phyloP scores from a whole-genome alignment of 2,888 invertebrate genomes.

The Pristionchus maxplancki region DNA sequence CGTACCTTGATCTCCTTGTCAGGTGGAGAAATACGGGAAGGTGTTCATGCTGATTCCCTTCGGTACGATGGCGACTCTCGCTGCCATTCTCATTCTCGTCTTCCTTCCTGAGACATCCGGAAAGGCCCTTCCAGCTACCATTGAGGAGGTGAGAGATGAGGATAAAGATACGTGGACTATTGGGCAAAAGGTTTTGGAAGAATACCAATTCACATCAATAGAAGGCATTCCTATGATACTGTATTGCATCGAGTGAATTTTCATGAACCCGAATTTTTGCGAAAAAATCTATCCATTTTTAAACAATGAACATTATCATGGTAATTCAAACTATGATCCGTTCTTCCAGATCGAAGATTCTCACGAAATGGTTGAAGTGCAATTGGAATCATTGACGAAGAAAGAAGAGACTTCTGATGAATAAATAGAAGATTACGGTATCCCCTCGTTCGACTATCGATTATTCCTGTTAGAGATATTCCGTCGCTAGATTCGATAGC shows the following conservation, averaged over 20 bases:
- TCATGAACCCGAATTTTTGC: too few relatives aligned
- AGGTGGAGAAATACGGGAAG: constrained; percentile 72
- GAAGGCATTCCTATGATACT: too few relatives aligned
- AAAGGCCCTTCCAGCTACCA: constrained; percentile 72
- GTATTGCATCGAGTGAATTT: too few relatives aligned
- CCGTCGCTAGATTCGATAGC: constrained; percentile 16
- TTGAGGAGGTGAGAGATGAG: constrained; percentile 65
- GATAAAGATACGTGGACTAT: background rate
- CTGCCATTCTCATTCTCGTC: constrained; percentile 69
- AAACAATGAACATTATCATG: too few relatives aligned
- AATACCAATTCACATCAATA: too few relatives aligned
- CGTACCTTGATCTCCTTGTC: too few relatives aligned
- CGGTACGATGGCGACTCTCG: constrained; percentile 67
- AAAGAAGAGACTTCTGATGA: background rate
- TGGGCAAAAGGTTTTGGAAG: too few relatives aligned
- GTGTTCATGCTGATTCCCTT: constrained; percentile 75
- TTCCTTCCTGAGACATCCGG: constrained; percentile 77
- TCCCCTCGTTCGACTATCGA: constrained; percentile 13
- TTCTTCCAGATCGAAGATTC: constrained; percentile 17
- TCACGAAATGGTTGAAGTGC: constrained; percentile 18
- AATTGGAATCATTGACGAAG: constrained; percentile 8
- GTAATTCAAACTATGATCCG: background rate
- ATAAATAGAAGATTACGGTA: background rate
- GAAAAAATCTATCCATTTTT: too few relatives aligned
- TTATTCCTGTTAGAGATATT: background rate